phyloP scores from a whole-genome alignment of 2,797 vertebrate genomes.

The Taenioides sp. region DNA sequence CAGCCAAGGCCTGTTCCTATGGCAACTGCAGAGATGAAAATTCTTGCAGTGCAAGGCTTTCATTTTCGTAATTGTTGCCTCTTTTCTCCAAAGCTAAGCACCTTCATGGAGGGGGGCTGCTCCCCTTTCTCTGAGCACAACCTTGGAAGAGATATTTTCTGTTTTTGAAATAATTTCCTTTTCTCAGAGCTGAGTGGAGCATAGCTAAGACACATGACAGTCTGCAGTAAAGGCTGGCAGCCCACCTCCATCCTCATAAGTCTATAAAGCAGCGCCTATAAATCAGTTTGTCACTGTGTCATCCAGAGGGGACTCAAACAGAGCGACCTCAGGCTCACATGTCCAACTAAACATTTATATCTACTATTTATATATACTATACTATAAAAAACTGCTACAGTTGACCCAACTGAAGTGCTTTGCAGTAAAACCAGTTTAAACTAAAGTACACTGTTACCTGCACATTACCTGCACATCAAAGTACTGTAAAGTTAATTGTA shows the following conservation, averaged over 20 bases:
- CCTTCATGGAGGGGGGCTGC: constrained; percentile 45
- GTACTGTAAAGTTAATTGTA: background rate
- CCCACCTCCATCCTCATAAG: constrained; percentile 4
- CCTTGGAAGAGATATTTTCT: constrained; percentile 68
- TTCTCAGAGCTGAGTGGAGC: constrained; percentile 45
- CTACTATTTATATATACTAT: background rate
- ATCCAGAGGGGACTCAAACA: constrained; percentile 17
- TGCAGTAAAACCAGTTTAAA: background rate
- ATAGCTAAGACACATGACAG: constrained; percentile 35
- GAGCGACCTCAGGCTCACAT: background rate
- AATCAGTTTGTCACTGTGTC: constrained; percentile 11
- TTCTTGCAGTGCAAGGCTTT: constrained; percentile 86
- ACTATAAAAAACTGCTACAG: background rate
- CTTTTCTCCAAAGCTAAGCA: constrained; percentile 75
- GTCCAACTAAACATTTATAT: constrained; percentile 1
- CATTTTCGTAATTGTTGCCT: constrained; percentile 84
- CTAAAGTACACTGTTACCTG: background rate
- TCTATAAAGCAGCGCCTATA: constrained; percentile 13
- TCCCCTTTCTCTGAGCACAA: constrained; percentile 51
- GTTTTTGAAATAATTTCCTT: constrained; percentile 44
- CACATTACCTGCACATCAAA: background rate
- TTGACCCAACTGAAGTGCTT: background rate
- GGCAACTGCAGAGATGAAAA: constrained; percentile 86
- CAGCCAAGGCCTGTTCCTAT: constrained; percentile 80
- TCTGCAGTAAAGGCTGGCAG: constrained; percentile 41